Conservation (phyloP, 2,113 vertebrate species). For the Rousettus leschenaultii region DNA sequence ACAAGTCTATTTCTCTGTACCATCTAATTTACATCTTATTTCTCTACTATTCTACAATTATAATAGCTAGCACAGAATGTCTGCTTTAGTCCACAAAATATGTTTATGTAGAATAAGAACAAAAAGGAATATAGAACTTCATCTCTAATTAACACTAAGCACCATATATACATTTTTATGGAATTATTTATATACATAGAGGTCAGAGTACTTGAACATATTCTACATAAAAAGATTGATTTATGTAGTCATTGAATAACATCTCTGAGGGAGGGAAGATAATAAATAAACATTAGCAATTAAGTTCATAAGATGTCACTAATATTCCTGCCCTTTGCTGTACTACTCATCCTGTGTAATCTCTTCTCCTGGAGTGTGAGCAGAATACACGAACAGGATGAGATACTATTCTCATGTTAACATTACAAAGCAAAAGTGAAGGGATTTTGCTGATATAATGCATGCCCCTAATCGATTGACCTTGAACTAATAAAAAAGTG, state of each 20-base stretch:
- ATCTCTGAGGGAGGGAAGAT: not conserved
- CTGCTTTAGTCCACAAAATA: not conserved
- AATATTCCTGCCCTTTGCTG: not conserved
- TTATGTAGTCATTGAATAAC: not conserved
- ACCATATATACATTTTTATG: not conserved
- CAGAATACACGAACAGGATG: not conserved
- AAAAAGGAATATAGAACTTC: not conserved
- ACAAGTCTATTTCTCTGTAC: not conserved
- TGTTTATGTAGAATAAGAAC: not conserved
- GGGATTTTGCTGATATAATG: not conserved
- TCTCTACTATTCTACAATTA: not conserved
- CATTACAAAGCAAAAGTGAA: not conserved
- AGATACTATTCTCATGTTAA: not conserved
- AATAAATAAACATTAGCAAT: not conserved
- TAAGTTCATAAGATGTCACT: not conserved
- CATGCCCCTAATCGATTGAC: not conserved
- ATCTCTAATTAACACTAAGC: not conserved
- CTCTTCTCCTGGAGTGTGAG: not conserved
- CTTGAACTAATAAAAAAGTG: not conserved
- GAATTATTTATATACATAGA: not conserved
- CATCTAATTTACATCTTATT: not conserved
- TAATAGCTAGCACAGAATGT: not conserved
- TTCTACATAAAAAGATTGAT: not conserved
- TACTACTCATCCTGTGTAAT: not conserved
- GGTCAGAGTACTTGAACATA: not conserved